Percentiles rank a stretch among this genome's conserved stretches.
These are phyloP conservation scores for Chondrosia reniformis DNA, from an alignment of 37 sponge, comb jelly and placozoan genomes.

Conservation along the genomic window DNA sequence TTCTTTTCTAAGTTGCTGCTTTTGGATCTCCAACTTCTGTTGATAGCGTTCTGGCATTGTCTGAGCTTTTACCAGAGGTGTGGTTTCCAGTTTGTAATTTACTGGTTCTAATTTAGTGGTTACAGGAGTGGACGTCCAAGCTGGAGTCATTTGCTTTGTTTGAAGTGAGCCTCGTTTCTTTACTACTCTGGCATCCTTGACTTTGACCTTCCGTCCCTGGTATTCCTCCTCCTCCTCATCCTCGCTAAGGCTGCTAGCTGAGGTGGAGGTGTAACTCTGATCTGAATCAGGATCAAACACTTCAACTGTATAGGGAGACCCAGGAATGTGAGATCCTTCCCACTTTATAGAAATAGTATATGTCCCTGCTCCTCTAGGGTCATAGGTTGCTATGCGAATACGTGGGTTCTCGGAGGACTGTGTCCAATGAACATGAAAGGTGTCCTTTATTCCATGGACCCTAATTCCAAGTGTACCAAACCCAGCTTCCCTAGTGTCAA, in stretches of 20 bases:
- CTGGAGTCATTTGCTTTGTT: constrained; percentile 1
- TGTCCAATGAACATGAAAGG: constrained; percentile 52
- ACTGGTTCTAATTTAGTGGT: neutral
- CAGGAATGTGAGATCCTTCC: constrained; percentile 61
- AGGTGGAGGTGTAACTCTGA: too few relatives aligned
- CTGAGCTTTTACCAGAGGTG: neutral
- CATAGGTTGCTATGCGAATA: constrained; percentile 44
- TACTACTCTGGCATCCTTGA: neutral
- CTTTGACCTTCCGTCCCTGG: too few relatives aligned
- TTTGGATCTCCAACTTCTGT: neutral
- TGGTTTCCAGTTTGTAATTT: constrained; percentile 11
- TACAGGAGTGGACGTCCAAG: constrained; percentile 3
- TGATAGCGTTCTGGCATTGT: neutral
- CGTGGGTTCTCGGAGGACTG: constrained; percentile 52
- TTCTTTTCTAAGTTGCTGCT: neutral
- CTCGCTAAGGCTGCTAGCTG: too few relatives aligned
- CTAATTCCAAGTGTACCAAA: constrained; percentile 33
- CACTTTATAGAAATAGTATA: constrained; percentile 65
- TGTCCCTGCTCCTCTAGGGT: constrained; percentile 62
- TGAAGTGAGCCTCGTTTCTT: neutral
- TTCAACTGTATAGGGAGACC: constrained; percentile 65
- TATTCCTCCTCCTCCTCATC: neutral
- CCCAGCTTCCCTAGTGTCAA: constrained; percentile 46
- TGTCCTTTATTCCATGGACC: constrained; percentile 39
- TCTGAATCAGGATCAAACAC: constrained; percentile 32